These are phyloP conservation scores for Mormyrops boulengeri DNA, from an alignment of 2,797 vertebrate genomes.

Conservation along the genomic window DNA sequence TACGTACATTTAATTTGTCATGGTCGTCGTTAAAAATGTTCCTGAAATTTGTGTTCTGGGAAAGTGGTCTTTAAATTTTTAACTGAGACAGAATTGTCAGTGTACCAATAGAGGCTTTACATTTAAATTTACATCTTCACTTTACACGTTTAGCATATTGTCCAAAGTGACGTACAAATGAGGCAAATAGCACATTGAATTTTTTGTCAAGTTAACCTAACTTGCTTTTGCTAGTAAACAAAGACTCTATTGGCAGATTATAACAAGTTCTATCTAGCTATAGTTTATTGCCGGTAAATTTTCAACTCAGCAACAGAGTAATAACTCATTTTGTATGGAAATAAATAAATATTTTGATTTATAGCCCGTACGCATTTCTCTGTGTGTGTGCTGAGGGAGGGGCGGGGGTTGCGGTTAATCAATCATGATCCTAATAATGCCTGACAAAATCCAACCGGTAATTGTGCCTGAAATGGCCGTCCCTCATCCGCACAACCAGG, in stretches of 20 bases:
- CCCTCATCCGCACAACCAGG: not conserved
- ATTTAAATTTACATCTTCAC: not conserved
- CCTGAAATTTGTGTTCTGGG: not conserved
- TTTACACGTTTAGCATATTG: not conserved
- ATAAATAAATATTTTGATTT: not conserved
- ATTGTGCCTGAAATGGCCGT: not conserved
- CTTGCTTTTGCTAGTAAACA: not conserved
- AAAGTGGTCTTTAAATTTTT: not conserved
- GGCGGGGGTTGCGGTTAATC: not conserved
- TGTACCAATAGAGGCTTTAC: not conserved
- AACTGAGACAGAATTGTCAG: not conserved
- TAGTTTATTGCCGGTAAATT: not conserved
- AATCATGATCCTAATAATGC: not conserved
- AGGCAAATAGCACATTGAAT: not conserved
- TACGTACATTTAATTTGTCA: not conserved
- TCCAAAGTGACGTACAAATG: not conserved
- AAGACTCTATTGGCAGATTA: not conserved
- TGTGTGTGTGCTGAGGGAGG: not conserved
- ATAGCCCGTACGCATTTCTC: not conserved
- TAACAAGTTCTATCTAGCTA: not conserved
- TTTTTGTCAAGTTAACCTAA: not conserved
- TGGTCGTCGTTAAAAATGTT: not conserved
- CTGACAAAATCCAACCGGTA: not conserved
- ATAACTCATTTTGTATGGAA: not conserved
- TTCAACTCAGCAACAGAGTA: not conserved